A percentile compares a stretch with the other conserved stretches of the same genome.
Evolutionary conservation across 1,140 invertebrate genomes (phyloP).

Genomic region (Aphis gossypii): DNA sequence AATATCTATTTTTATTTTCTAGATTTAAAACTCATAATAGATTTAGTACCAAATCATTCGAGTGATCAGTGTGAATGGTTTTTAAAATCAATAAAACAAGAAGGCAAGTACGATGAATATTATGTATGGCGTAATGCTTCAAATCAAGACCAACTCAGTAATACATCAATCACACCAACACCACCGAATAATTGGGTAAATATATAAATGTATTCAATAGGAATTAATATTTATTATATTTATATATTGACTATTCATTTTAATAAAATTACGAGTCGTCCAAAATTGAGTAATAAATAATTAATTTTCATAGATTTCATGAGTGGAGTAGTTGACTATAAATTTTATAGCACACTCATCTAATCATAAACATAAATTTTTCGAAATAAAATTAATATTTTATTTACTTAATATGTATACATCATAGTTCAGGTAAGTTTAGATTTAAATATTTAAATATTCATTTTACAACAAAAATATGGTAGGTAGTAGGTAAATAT

Average conservation of each 20-base stretch:
- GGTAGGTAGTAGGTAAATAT: neutral
- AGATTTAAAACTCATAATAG: slow-evolving; percentile 80
- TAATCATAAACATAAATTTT: neutral
- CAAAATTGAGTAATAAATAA: neutral
- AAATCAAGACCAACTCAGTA: slow-evolving; percentile 64
- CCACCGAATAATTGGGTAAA: slow-evolving; percentile 71
- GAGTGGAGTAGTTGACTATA: neutral
- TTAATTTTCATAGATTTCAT: neutral
- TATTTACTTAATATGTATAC: neutral
- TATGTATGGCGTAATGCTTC: slow-evolving; percentile 75
- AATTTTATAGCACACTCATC: neutral
- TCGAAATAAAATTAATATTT: neutral
- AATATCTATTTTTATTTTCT: slow-evolving; percentile 60
- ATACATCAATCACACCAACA: neutral
- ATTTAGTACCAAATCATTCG: slow-evolving; percentile 86
- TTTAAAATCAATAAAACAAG: slow-evolving; percentile 68
- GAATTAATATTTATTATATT: neutral
- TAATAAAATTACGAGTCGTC: neutral
- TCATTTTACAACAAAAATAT: neutral
- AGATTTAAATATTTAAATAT: too few relatives aligned
- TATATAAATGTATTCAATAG: neutral
- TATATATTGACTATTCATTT: neutral
- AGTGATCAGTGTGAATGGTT: slow-evolving; percentile 83
- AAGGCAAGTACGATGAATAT: slow-evolving; percentile 73
- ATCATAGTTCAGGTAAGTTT: neutral